phyloP scores from a whole-genome alignment of 35 echinoderm and acorn worm genomes.

The Ophioderma brevispina region DNA sequence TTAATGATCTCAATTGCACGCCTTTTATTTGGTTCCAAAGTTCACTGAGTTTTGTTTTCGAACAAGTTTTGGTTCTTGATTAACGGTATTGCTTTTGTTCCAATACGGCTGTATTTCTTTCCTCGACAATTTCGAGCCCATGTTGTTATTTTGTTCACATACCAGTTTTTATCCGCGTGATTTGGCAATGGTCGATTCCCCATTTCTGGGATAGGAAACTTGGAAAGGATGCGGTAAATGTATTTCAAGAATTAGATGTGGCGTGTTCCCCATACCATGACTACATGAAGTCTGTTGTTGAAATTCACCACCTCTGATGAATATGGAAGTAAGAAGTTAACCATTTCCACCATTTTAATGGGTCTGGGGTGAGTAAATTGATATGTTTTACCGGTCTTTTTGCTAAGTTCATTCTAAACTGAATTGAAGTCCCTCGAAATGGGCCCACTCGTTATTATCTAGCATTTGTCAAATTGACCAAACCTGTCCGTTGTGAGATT shows the following conservation, averaged over 20 bases:
- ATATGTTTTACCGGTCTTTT: background rate
- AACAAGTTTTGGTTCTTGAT: background rate
- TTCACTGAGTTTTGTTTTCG: background rate
- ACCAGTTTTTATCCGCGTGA: too few relatives aligned
- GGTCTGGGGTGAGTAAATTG: background rate
- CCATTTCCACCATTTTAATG: background rate
- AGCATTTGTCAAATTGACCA: background rate
- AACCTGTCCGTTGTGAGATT: background rate
- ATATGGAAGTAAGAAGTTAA: background rate
- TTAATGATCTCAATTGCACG: too few relatives aligned
- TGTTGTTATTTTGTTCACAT: background rate
- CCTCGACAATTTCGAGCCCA: background rate
- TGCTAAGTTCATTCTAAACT: background rate
- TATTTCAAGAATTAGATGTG: background rate
- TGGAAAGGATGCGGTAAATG: background rate
- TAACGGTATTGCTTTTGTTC: background rate
- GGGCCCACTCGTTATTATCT: background rate
- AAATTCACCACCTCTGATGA: too few relatives aligned
- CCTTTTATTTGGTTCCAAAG: too few relatives aligned
- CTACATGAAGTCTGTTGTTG: background rate
- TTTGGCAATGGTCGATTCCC: background rate
- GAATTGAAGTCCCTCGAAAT: background rate
- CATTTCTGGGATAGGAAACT: background rate
- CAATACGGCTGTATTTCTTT: background rate
- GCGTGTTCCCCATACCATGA: background rate